These are phyloP conservation scores for Phymanthus crucifer DNA, from an alignment of 92 coral and sea anemone species.

Conservation along the genomic window DNA sequence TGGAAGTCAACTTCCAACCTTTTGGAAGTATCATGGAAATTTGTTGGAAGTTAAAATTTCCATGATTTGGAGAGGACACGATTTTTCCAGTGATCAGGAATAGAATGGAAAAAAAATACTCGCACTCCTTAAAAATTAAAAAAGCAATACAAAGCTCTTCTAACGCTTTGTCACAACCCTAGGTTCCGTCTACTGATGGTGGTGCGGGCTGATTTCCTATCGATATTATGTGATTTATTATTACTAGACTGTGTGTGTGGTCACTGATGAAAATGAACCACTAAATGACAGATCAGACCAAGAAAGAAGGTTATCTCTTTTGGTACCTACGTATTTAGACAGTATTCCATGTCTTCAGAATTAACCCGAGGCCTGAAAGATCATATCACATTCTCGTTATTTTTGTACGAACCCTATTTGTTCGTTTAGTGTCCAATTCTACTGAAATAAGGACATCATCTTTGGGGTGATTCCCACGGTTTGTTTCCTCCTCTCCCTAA, in stretches of 20 bases:
- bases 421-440: background rate
- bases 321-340: background rate
- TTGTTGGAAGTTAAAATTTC: no score
- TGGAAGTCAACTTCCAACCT: no score
- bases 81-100: no score
- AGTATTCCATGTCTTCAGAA: background rate
- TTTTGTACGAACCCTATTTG: background rate
- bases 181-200: background rate
- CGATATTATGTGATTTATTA: background rate
- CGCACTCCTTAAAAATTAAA: no score
- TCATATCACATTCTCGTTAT: background rate
- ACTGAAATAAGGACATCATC: no score
- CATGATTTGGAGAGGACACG: no score
- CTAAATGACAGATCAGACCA: no score
- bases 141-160: background rate
- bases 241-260: background rate
- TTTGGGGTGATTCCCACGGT: background rate
- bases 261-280: background rate
- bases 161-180: background rate
- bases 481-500: background rate
- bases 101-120: no score
- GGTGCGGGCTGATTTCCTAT: background rate
- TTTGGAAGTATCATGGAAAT: no score
- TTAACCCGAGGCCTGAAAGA: background rate
- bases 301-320: background rate